A percentile compares a stretch with the other conserved stretches of the same genome.
Evolutionary conservation across 2,113 vertebrate species (phyloP).

Genomic region (Hydropotes inermis): DNA sequence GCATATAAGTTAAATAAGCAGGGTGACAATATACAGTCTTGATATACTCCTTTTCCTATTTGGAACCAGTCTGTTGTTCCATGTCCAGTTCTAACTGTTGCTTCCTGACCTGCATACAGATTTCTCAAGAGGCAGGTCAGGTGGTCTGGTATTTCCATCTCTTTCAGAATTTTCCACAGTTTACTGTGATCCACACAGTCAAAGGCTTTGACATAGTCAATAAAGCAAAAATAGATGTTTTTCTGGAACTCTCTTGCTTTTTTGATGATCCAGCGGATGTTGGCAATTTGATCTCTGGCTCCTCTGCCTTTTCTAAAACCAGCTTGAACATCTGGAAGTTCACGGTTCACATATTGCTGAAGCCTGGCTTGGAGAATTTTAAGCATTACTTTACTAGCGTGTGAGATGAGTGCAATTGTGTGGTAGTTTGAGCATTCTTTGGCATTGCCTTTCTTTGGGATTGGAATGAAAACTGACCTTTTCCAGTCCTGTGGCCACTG

Average conservation of each 20-base stretch:
- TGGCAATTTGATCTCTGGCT: background rate
- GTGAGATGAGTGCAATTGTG: background rate
- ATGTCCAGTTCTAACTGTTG: background rate
- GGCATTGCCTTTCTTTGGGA: background rate
- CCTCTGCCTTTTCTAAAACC: background rate
- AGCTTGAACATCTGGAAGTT: background rate
- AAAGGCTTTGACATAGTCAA: background rate
- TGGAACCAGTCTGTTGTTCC: background rate
- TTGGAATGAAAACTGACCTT: no score
- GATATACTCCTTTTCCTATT: background rate
- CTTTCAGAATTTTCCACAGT: background rate
- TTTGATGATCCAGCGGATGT: fast-evolving
- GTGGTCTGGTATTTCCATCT: background rate
- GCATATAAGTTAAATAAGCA: background rate
- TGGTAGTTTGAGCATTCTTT: background rate
- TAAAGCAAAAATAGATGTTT: background rate
- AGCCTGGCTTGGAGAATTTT: background rate
- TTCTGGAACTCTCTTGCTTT: background rate
- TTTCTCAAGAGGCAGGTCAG: background rate
- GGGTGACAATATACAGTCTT: background rate
- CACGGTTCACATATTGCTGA: fast-evolving
- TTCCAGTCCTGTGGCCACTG: no score
- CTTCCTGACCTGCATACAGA: background rate
- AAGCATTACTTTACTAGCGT: background rate
- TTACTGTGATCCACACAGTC: background rate